A percentile compares a stretch with the other conserved stretches of the same genome.
Evolutionary conservation across 2,888 invertebrate species (phyloP).

Genomic region (Coenonympha arcania): DNA sequence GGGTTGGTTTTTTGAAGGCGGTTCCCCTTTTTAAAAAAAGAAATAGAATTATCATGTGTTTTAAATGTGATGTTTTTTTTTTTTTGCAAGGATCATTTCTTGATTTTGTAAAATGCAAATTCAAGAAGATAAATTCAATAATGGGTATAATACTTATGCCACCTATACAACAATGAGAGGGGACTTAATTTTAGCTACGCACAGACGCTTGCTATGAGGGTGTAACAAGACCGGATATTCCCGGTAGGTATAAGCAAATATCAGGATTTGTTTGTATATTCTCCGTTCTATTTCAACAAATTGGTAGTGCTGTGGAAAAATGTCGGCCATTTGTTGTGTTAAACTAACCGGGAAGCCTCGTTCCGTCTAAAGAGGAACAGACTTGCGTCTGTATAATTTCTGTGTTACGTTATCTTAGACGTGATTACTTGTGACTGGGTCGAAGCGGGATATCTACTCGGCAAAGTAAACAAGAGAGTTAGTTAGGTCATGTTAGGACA

Average conservation of each 20-base stretch:
- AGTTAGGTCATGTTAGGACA: background rate
- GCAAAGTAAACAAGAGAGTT: background rate
- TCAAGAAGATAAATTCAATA: too few species aligned
- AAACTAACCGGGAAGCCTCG: constrained; percentile 22
- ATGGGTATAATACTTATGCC: too few species aligned
- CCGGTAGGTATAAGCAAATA: background rate
- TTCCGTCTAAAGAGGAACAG: constrained; percentile 7
- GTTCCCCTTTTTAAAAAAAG: too few species aligned
- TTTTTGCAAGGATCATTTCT: too few species aligned
- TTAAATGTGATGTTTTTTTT: too few species aligned
- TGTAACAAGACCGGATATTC: background rate
- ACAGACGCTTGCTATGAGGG: too few species aligned
- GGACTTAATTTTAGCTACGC: too few species aligned
- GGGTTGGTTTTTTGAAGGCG: too few species aligned
- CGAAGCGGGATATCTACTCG: background rate
- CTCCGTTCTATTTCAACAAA: constrained; percentile 23
- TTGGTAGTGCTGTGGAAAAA: constrained; percentile 25
- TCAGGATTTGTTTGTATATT: constrained; percentile 11
- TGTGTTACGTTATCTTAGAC: background rate
- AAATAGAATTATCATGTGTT: too few species aligned
- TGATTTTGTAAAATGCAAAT: too few species aligned
- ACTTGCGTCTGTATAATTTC: constrained; percentile 8
- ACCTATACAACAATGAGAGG: too few species aligned
- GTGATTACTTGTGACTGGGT: constrained; percentile 1
- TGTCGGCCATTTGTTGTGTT: constrained; percentile 25